Conservation (phyloP, 1,140 invertebrate genomes). For the Bombus waltoni region DNA sequence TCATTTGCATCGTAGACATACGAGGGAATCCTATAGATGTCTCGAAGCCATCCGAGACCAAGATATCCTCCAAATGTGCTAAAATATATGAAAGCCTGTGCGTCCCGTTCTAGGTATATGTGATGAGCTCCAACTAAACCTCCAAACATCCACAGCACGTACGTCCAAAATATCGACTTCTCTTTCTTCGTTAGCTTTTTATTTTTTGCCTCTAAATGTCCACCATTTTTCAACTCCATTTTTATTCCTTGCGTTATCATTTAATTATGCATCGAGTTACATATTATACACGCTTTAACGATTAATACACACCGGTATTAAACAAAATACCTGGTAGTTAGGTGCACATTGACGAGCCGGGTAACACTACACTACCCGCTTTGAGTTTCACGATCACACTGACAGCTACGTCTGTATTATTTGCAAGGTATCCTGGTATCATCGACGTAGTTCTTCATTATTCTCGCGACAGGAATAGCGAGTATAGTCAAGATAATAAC, state of each 20-base stretch:
- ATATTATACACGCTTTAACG: not conserved
- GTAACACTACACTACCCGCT: not conserved
- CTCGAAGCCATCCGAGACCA: constrained; percentile 93
- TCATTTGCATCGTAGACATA: constrained; percentile 95
- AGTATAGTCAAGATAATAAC: not conserved
- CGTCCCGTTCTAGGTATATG: constrained; percentile 93
- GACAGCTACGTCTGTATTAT: not conserved
- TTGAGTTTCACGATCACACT: not conserved
- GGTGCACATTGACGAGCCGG: not conserved
- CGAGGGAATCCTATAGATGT: constrained; percentile 92
- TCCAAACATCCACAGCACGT: constrained; percentile 93
- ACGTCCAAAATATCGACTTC: constrained; percentile 83
- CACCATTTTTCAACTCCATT: constrained; percentile 38
- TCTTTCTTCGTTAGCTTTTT: constrained; percentile 36
- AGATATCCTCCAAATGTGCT: constrained; percentile 93
- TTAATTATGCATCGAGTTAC: not conserved
- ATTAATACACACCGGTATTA: not conserved
- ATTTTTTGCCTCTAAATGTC: constrained; percentile 10
- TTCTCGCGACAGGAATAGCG: not conserved
- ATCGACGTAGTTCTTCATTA: too few species aligned
- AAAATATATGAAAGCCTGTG: constrained; percentile 95
- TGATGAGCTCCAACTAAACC: constrained; percentile 95
- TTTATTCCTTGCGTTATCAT: not conserved
- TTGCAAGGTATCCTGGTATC: not conserved
- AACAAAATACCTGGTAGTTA: not conserved